Base-by-base conservation (phyloP, 2,797 vertebrate genomes). In the Argentina silus region DNA sequence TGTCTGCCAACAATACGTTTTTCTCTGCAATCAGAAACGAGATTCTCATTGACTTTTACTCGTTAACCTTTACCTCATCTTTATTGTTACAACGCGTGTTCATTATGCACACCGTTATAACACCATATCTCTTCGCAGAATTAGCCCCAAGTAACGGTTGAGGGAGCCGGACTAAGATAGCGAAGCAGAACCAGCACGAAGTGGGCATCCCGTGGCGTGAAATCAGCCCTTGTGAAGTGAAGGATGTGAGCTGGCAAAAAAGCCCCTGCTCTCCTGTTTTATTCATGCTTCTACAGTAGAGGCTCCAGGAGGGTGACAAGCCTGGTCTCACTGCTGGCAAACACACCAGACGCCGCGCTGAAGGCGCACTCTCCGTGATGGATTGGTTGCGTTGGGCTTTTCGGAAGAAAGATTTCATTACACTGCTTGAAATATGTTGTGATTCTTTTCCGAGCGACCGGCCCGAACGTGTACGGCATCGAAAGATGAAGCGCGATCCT, bases 271-370 rank as follows among this genome's bases (percentile, higher is more conserved):
- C 56, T 11, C 56, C 14, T 85, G 69, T 80, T 80, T 78, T 78
- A 82, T 82, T 82, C 51, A 84, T 78, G 62, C 56, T 63, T 64
- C 63, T 68, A 51, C 47, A 53, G 56, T 70, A 17, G 61, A 68
- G 27, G 56, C 61, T 63, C 44, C 12, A 6, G 51, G 21, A 17
- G 27, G 21, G 14, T 17, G 57, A 68, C 62, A 44, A 8, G 23
- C 6, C 45, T 48, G 63, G 45, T 7, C 44, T 15, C 17, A 21
- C 64, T 23, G 47, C 19, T 23, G 47, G 19, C 19, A 50, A 23
- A 48, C 19, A 23, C 15, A 3, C 45, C 23, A 10, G 11, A 50
- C 42, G 42, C 15, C 42, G 42, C 15, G 7, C 56, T 12, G n/a
- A 19, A 66, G 64, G 64, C 50, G 21, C 27, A 62, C 36, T 6